Evolutionary conservation across 2,797 vertebrate species (phyloP).

Genomic region (Enteromius trimaculatus): DNA sequence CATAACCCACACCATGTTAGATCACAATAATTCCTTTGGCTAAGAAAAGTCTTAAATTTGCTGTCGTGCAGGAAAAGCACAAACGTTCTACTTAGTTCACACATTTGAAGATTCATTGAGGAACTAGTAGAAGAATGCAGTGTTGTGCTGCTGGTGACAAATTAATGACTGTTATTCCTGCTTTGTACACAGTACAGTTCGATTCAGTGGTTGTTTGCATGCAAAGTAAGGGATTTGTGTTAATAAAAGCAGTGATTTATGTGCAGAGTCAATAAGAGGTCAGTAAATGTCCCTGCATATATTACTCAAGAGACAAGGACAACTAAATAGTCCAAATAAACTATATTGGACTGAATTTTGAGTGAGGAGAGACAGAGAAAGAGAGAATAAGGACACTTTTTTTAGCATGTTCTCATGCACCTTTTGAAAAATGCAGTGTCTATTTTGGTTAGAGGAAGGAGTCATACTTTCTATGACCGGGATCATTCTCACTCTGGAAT

Average conservation of each 20-base stretch:
- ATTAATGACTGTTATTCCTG: conserved; percentile 24
- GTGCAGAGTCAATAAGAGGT: conserved; percentile 3
- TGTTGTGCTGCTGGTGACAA: conserved; percentile 38
- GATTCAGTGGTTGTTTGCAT: not conserved
- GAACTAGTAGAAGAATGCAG: conserved; percentile 9
- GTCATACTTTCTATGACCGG: not conserved
- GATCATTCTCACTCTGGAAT: not conserved
- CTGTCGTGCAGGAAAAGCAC: conserved; percentile 33
- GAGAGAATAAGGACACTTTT: not conserved
- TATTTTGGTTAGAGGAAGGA: not conserved
- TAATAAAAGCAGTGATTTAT: conserved; percentile 33
- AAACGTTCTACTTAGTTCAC: conserved; percentile 6
- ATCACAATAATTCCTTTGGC: conserved; percentile 42
- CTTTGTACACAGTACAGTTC: conserved; percentile 19
- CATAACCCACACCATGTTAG: conserved; percentile 39
- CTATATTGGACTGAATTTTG: conserved; percentile 15
- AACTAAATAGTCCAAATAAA: conserved; percentile 17
- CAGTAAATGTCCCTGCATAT: conserved; percentile 20
- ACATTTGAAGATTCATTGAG: conserved; percentile 25
- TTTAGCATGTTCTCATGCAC: not conserved
- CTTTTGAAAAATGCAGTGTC: not conserved
- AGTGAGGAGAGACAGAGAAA: conserved; percentile 12
- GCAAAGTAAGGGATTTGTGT: not conserved
- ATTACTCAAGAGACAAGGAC: conserved; percentile 25
- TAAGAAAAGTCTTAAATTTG: conserved; percentile 41